Conservation (phyloP, 2,888 invertebrate genomes). For the Crioceris asparagi region DNA sequence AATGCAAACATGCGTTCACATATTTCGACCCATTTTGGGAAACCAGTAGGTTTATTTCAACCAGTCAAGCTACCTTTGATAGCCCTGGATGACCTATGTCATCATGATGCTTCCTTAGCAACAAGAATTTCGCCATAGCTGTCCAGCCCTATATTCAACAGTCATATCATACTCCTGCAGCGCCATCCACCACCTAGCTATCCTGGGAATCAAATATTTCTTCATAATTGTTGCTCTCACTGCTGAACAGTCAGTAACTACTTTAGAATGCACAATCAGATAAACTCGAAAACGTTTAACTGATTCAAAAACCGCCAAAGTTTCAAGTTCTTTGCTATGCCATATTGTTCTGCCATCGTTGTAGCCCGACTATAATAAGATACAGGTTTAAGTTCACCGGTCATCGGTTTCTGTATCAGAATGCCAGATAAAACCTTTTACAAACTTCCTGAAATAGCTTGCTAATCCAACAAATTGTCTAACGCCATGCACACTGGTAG, state of each 20-base stretch:
- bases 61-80: too few species aligned
- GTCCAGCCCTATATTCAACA: too few species aligned
- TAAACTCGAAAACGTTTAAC: too few species aligned
- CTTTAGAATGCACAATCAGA: not conserved
- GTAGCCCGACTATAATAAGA: not conserved
- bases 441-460: too few species aligned
- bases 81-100: too few species aligned
- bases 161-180: too few species aligned
- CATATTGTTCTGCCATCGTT: not conserved
- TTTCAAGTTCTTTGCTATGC: too few species aligned
- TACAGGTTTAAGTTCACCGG: not conserved
- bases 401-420: not conserved
- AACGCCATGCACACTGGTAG: not conserved
- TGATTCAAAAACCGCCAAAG: too few species aligned
- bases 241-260: not conserved
- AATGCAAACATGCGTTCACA: too few species aligned
- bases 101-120: too few species aligned
- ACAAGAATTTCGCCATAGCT: conserved; percentile 3
- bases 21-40: too few species aligned
- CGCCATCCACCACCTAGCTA: not conserved
- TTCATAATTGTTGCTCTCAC: not conserved
- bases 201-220: not conserved
- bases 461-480: not conserved
- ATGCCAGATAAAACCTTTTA: not conserved
- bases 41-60: too few species aligned